These are phyloP conservation scores for Coregonus suidteri DNA, from an alignment of 2,797 vertebrate genomes.

Conservation along the genomic window DNA sequence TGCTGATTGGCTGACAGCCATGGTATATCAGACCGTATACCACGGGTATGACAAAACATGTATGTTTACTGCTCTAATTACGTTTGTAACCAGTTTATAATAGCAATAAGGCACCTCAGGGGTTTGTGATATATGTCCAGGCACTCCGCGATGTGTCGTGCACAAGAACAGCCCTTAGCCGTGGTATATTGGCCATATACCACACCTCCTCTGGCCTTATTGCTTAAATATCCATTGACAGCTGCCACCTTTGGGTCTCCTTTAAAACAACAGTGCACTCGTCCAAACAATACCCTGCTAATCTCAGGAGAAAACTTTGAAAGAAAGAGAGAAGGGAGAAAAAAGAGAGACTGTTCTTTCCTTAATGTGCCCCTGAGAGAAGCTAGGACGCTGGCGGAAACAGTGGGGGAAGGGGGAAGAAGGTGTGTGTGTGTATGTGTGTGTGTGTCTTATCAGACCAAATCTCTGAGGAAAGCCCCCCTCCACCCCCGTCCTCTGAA, in stretches of 20 bases:
- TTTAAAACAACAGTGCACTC: conserved; percentile 46
- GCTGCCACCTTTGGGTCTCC: conserved; percentile 26
- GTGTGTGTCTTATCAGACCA: conserved; percentile 56
- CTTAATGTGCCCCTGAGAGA: conserved; percentile 66
- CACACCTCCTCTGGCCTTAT: too few relatives aligned
- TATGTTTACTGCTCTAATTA: too few relatives aligned
- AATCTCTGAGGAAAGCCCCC: conserved; percentile 65
- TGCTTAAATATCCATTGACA: conserved; percentile 4
- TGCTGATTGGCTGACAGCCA: too few relatives aligned
- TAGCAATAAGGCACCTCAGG: too few relatives aligned
- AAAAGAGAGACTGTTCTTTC: conserved; percentile 52
- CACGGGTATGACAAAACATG: too few relatives aligned
- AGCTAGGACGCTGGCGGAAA: conserved; percentile 38
- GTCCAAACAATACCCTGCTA: conserved; percentile 57
- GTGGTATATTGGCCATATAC: too few relatives aligned
- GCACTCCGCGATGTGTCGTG: too few relatives aligned
- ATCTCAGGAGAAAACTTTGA: conserved; percentile 56
- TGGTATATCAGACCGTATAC: too few relatives aligned
- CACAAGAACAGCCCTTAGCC: too few relatives aligned
- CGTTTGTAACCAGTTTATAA: too few relatives aligned
- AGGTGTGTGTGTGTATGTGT: neutral
- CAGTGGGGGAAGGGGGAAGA: conserved; percentile 32
- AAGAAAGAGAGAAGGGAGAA: conserved; percentile 37
- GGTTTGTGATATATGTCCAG: too few relatives aligned
- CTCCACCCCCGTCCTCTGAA: conserved; percentile 41